These are phyloP conservation scores for Barbus barbus DNA, from an alignment of 2,113 vertebrate genomes.

Conservation along the genomic window DNA sequence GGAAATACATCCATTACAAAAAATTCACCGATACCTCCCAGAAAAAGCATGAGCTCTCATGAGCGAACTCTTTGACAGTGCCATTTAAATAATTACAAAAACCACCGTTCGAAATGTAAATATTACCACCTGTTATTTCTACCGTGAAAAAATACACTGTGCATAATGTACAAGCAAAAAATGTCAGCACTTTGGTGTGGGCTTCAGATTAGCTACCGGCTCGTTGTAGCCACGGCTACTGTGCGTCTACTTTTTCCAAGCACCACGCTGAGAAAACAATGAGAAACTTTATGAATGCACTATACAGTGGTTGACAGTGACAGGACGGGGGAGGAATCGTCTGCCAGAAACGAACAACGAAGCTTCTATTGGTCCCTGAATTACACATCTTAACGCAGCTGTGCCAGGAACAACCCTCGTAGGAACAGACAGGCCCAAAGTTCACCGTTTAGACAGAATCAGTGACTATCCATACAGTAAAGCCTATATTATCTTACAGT, in stretches of 20 bases:
- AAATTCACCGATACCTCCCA: constrained; percentile 13
- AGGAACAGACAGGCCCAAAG: constrained; percentile 14
- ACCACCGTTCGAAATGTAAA: constrained; percentile 28
- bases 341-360: constrained; percentile 14
- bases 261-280: constrained; percentile 43
- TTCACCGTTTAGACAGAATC: constrained; percentile 1
- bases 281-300: background rate
- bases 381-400: constrained; percentile 32
- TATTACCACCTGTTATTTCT: constrained; percentile 25
- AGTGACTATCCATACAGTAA: constrained; percentile 31
- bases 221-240: constrained; percentile 15
- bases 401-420: constrained; percentile 3
- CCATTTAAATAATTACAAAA: constrained; percentile 60
- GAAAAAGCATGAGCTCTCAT: constrained; percentile 11
- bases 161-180: constrained; percentile 65
- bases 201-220: constrained; percentile 43
- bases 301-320: constrained; percentile 47
- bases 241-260: constrained; percentile 42
- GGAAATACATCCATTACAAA: constrained; percentile 9
- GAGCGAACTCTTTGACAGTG: constrained; percentile 40
- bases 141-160: constrained; percentile 53
- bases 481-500: constrained; percentile 8
- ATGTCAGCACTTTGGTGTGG: constrained; percentile 57
- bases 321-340: constrained; percentile 10
- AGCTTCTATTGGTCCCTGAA: constrained; percentile 54